phyloP scores from a whole-genome alignment of 2,888 invertebrate genomes.

The Leptogaster cylindrica region DNA sequence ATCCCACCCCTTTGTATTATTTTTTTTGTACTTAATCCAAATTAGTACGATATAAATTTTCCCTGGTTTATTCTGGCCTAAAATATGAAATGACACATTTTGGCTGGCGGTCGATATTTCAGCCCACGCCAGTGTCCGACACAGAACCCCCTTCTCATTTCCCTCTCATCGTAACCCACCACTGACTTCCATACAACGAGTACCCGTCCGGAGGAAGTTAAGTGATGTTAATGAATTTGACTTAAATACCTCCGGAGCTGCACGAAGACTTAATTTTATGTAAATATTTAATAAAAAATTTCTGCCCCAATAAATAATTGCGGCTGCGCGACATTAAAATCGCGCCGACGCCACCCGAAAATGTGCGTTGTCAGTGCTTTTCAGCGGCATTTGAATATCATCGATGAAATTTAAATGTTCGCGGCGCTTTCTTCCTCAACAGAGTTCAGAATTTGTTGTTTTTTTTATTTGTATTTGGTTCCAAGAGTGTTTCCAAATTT shows the following conservation, averaged over 20 bases:
- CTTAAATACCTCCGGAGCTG: constrained; percentile 2
- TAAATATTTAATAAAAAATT: constrained; percentile 31
- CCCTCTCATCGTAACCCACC: no score
- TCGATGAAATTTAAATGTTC: no score
- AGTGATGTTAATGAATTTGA: constrained; percentile 23
- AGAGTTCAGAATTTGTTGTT: no score
- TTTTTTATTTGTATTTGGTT: no score
- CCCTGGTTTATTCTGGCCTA: neutral
- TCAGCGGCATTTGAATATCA: no score
- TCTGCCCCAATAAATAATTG: constrained; percentile 1
- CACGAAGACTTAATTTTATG: constrained; percentile 12
- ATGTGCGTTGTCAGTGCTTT: no score
- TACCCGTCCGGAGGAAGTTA: no score
- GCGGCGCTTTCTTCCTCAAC: no score
- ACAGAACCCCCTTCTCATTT: constrained; percentile 10
- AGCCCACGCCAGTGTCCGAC: constrained; percentile 15
- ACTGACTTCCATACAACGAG: no score
- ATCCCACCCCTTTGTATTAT: constrained; percentile 20
- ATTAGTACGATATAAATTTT: constrained; percentile 28
- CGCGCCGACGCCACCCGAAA: no score
- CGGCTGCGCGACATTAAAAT: no score
- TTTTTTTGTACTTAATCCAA: constrained; percentile 26
- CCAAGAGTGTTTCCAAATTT: no score
- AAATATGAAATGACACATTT: constrained; percentile 39
- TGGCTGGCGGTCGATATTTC: constrained; percentile 28